Base-by-base conservation (phyloP, 2,888 invertebrate species). In the Plagodis dolabraria region DNA sequence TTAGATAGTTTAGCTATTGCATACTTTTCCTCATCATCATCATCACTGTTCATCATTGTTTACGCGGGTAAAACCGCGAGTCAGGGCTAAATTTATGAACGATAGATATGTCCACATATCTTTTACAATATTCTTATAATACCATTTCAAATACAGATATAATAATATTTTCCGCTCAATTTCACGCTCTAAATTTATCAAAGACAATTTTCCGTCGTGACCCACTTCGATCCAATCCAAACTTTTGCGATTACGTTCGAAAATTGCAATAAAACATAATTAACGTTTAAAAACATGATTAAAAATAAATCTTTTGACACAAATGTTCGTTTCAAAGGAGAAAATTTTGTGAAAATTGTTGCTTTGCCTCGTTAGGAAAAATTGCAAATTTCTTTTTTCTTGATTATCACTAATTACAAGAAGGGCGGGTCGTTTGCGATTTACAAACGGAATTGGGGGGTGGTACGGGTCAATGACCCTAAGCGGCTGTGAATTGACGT, bases 331-430 rank as follows among this genome's bases (percentile, higher is more conserved):
- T 46, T 47, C 35, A 54, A 48, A 43, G 34, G 12, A 10, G 12
- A 48, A 40, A 45, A 51, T 51, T 60, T 45, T 50, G 40, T 10
- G 33, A 48, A 63, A 60, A 64, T 63, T 11, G 43, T 33, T 79
- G 81, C 72, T 82, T 82, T 72, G 70, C 63, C 77, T 83, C 76
- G 51, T 76, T 86, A 83, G 79, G 80, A 6, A 80, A 82, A 74
- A 76, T 79, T 76, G 79, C 75, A 74, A 75, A 83, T 73, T 83
- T 86, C 74, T 72, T 72, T 77, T 80, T 67, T 62, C 58, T 69
- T 83, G 83, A 88, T 87, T 83, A 87, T 88, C 88, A 85, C 87
- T 89, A 89, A 90, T 90, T 90, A 89, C 83, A 75, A 72, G 64
- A 70, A 74, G 79, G 76, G 74, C 60, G 79, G 75, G 74, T 65